A percentile compares a stretch with the other conserved stretches of the same genome.
Conservation (phyloP, 1,140 invertebrate genomes). For the Drosophila nannoptera region DNA sequence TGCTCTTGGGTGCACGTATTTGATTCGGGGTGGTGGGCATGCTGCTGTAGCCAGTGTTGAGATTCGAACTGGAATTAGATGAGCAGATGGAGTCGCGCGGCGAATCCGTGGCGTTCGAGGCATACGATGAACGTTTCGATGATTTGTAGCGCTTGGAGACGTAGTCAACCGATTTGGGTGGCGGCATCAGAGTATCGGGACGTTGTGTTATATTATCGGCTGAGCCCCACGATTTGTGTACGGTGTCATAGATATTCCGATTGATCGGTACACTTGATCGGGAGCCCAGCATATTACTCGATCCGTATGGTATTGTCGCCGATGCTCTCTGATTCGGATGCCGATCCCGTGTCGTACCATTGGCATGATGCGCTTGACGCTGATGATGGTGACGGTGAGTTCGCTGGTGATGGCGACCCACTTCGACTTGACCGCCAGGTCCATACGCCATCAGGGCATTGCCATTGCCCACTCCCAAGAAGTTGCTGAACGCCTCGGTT, state of each 20-base stretch:
- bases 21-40: slow-evolving; percentile 83
- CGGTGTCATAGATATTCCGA: slow-evolving; percentile 80
- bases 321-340: slow-evolving; percentile 67
- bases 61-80: slow-evolving; percentile 70
- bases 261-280: slow-evolving; percentile 67
- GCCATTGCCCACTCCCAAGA: slow-evolving; percentile 86
- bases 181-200: slow-evolving; percentile 84
- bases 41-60: slow-evolving; percentile 80
- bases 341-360: slow-evolving; percentile 76
- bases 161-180: slow-evolving; percentile 82
- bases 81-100: slow-evolving; percentile 74
- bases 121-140: slow-evolving; percentile 82
- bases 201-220: slow-evolving; percentile 87
- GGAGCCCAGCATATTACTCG: slow-evolving; percentile 48
- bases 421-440: slow-evolving; percentile 46
- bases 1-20: slow-evolving; percentile 76
- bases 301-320: slow-evolving; percentile 61
- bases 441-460: slow-evolving; percentile 62
- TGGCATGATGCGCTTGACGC: slow-evolving; percentile 73
- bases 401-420: slow-evolving; percentile 71
- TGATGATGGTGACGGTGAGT: slow-evolving; percentile 79
- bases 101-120: slow-evolving; percentile 68
- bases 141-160: slow-evolving; percentile 82
- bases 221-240: slow-evolving; percentile 91
- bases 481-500: slow-evolving; percentile 93